These are phyloP conservation scores for Tetragonula carbonaria DNA, from an alignment of 2,888 invertebrate species.

Conservation along the genomic window DNA sequence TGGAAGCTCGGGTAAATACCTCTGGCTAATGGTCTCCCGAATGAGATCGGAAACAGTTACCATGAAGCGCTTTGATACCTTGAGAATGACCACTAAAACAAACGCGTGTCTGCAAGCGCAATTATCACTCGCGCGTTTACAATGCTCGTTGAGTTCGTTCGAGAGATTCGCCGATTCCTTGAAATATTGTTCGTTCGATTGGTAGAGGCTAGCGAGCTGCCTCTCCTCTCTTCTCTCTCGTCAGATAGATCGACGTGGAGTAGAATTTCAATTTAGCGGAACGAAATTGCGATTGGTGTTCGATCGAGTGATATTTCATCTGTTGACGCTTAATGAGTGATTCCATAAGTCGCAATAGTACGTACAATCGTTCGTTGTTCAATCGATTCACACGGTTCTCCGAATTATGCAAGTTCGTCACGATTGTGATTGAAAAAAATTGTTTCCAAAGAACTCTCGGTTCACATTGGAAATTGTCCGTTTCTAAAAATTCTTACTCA, in stretches of 20 bases:
- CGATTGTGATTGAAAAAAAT: too few relatives aligned
- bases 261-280: too few relatives aligned
- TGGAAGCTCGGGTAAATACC: slow-evolving; percentile 54
- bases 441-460: too few relatives aligned
- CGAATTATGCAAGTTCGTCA: too few relatives aligned
- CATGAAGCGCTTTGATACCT: slow-evolving; percentile 34
- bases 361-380: too few relatives aligned
- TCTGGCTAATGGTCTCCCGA: slow-evolving; percentile 44
- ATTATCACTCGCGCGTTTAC: slow-evolving; percentile 37
- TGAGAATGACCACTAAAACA: slow-evolving; percentile 37
- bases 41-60: slow-evolving; percentile 56
- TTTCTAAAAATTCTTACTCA: neutral
- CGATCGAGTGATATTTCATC: too few relatives aligned
- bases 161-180: neutral
- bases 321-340: too few relatives aligned
- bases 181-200: neutral
- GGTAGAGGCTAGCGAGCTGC: neutral
- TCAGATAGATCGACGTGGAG: neutral
- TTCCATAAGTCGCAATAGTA: too few relatives aligned
- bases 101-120: slow-evolving; percentile 37
- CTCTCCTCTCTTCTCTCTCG: too few relatives aligned
- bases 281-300: too few relatives aligned
- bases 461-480: too few relatives aligned
- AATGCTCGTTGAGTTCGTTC: neutral
- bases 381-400: too few relatives aligned